Evolutionary conservation across 2,797 vertebrate genomes (phyloP), one percentile per base, ranked within the genome.

Genomic region (Sebastes aleutianus): DNA sequence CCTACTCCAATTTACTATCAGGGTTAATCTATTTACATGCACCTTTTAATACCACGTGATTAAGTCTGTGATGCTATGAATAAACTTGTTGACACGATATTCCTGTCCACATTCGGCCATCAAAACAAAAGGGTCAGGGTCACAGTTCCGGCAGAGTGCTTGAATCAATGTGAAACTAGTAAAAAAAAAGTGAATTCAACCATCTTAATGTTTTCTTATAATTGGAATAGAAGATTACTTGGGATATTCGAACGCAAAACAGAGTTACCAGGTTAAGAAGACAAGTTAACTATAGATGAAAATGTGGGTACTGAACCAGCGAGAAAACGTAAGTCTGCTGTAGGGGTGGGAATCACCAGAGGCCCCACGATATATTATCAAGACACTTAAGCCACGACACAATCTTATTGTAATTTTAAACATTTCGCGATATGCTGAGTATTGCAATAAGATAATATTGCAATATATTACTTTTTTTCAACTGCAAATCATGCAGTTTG

Each of bases 1-100:
- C 63, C 3, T 0, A n/a, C 53, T 69, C 29, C 47, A 64, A 62
- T 59, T 81, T 14, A 76, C 54, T 31, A 80, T 82, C 27, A 76
- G 54, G 14, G 63, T 75, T 86, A 76, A 87, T 84, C 83, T 84
- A 79, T 91, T 88, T 72, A 84, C 56, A 32, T 69, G 72, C 67
- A 77, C 47, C 61, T 84, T 87, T 67, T 78, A 53, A 58, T 29
- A 4, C 32, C 50, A 70, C 8, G 12, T 84, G 65, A 70, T 24
- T 73, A 47, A 80, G 24, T 76, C 63, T 10, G 6, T 29, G 65
- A 56, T 53, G 54, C 76, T 77, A 54, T 67, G 9, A 88, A 87
- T 87, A 80, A 85, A 85, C 72, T 43, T 66, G 64, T 73, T 81
- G 67, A 66, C 36, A 65, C 0, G 8, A 78, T 71, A 75, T 78